A percentile compares a stretch with the other conserved stretches of the same genome.
phyloP scores from a whole-genome alignment of 2,888 invertebrate genomes.

The Cinara cedri region DNA sequence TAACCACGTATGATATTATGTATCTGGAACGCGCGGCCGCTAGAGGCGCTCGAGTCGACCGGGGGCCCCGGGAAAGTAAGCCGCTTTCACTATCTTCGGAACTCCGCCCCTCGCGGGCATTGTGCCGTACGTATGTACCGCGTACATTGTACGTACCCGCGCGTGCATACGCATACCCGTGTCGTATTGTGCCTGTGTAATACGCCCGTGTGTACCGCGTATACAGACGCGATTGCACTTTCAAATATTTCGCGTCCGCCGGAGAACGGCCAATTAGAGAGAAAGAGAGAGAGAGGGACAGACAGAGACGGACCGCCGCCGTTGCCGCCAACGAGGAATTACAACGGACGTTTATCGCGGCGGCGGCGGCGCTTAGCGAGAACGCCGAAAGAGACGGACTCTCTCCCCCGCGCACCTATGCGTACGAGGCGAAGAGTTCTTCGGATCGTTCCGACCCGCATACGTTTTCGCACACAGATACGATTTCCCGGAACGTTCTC shows the following conservation, averaged over 20 bases:
- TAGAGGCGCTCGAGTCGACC: constrained; percentile 52
- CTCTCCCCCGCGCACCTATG: too few relatives aligned
- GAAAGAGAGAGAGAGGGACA: not conserved
- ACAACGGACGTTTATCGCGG: too few relatives aligned
- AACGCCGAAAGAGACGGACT: too few relatives aligned
- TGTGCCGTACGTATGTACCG: not conserved
- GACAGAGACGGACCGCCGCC: not conserved
- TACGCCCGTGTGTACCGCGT: not conserved
- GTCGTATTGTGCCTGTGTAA: too few relatives aligned
- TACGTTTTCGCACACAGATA: too few relatives aligned
- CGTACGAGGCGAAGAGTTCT: too few relatives aligned
- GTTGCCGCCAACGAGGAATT: too few relatives aligned
- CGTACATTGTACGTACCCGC: not conserved
- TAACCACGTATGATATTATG: constrained; percentile 15
- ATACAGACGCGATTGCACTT: constrained; percentile 48
- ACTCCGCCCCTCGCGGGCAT: not conserved
- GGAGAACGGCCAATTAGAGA: constrained; percentile 17
- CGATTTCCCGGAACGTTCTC: too few relatives aligned
- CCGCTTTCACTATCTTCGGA: constrained; percentile 55
- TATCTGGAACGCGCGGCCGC: constrained; percentile 52
- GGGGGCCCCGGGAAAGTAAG: constrained; percentile 52
- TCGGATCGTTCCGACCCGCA: too few relatives aligned
- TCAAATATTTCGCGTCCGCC: constrained; percentile 35
- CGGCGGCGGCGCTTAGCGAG: too few relatives aligned
- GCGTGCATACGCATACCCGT: not conserved